Base-by-base conservation (phyloP, 1,140 invertebrate genomes). In the Drosophila navojoa region DNA sequence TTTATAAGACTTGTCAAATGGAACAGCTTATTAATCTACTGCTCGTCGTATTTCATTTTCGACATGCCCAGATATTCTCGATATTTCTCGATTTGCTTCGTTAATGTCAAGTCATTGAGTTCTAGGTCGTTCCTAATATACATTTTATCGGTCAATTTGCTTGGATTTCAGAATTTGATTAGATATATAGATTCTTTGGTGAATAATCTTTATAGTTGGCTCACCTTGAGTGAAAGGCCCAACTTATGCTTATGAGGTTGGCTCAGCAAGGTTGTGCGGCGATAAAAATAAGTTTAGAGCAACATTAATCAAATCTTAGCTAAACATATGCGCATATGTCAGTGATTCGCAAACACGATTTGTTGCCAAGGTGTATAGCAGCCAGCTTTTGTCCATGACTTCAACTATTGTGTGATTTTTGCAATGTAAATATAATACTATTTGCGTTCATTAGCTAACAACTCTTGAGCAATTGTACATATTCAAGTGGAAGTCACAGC, bases 101-200 rank as follows among this genome's bases (percentile, higher is more conserved):
- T 47, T 13, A 32, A 32, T 70, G 59, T n/a, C 15, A 32, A 7
- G 40, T 62, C 58, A 63, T 47, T 27, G 38, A 47, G 50, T 66
- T 71, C 54, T 71, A 53, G 62, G 38, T 55, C 55, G 29, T 45
- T 38, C 35, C 2, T 22, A 47, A 42, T 52, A 32, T 15, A 16
- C 0, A 13, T 13, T 62, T 54, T 70, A 62, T 62, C 59, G 52
- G 52, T 70, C 42, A 63, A 11, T 3, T 63, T 5, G 32, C 7
- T 45, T 16, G 16, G 42, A 16, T 1, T 45, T 16, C n/a, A 16
- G 6, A 1, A 27, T 62, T 47, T 49, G 59, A 62, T 62, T 55
- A 62, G 58, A 19, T 60, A 29, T n/a, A 47, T 16, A 29, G 25
- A 60, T 32, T 32, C 25, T 29, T 1, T 29, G 27, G 16, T 16